Percentiles rank a stretch among this genome's conserved stretches.
Evolutionary conservation across 2,888 invertebrate genomes (phyloP).

Genomic region (Plemyria rubiginata): DNA sequence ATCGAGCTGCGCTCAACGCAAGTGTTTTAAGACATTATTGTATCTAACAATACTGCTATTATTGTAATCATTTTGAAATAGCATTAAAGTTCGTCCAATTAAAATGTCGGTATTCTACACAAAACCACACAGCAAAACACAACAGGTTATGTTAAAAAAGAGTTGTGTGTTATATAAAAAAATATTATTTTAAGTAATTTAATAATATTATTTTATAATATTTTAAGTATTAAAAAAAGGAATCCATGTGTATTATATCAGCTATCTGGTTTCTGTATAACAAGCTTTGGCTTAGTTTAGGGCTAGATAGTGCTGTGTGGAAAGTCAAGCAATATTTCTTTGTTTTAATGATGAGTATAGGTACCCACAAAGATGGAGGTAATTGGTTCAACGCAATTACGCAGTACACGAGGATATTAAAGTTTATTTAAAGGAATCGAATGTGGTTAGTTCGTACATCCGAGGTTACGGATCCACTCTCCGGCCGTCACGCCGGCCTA

Average conservation of each 20-base stretch:
- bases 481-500: conserved; percentile 70
- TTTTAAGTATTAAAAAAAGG: too few species aligned
- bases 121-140: too few species aligned
- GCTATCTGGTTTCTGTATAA: too few species aligned
- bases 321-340: too few species aligned
- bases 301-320: too few species aligned
- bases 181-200: too few species aligned
- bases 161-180: too few species aligned
- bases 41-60: conserved; percentile 20
- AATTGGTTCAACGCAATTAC: conserved; percentile 7
- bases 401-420: conserved; percentile 10
- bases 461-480: conserved; percentile 73
- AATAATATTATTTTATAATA: too few species aligned
- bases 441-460: conserved; percentile 48
- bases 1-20: conserved; percentile 39
- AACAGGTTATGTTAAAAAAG: too few species aligned
- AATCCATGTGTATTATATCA: too few species aligned
- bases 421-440: conserved; percentile 20
- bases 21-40: conserved; percentile 30
- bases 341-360: too few species aligned
- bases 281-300: too few species aligned
- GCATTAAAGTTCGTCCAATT: conserved; percentile 25
- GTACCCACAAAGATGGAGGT: background rate
- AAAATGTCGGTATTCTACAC: background rate
- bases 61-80: conserved; percentile 17